Percentiles rank a stretch among this genome's conserved stretches.
These are phyloP conservation scores for Cryptus armator DNA, from an alignment of 2,888 invertebrate species.

Conservation along the genomic window DNA sequence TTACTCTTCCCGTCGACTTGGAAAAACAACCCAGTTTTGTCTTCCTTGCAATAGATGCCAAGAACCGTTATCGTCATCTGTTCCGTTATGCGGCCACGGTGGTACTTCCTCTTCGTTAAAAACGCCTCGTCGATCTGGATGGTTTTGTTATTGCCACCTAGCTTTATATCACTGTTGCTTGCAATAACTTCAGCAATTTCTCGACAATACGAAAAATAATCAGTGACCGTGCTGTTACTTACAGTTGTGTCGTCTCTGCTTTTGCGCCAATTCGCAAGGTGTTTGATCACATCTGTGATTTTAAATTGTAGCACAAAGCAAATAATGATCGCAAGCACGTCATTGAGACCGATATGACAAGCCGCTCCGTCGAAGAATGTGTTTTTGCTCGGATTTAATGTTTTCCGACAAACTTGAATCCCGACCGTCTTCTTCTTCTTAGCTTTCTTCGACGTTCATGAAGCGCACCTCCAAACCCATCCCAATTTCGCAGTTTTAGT, in stretches of 20 bases:
- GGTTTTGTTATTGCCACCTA: slow-evolving; percentile 51
- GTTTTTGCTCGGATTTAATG: slow-evolving; percentile 44
- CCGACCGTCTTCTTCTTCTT: slow-evolving; percentile 56
- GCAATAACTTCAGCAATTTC: slow-evolving; percentile 64
- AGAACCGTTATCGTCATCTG: slow-evolving; percentile 65
- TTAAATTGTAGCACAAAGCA: slow-evolving; percentile 56
- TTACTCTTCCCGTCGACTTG: slow-evolving; percentile 55
- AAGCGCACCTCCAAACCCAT: slow-evolving; percentile 57
- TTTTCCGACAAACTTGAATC: slow-evolving; percentile 51
- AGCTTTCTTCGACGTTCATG: slow-evolving; percentile 26
- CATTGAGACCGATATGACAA: slow-evolving; percentile 48
- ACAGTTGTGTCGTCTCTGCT: slow-evolving; percentile 6
- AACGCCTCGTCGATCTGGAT: slow-evolving; percentile 7
- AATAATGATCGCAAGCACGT: slow-evolving; percentile 54
- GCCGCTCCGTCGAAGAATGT: slow-evolving; percentile 63
- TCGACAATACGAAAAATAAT: slow-evolving; percentile 62
- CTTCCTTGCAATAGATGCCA: slow-evolving; percentile 66
- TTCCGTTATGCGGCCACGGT: slow-evolving; percentile 39
- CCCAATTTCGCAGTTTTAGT: slow-evolving; percentile 25
- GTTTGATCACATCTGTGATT: slow-evolving; percentile 47
- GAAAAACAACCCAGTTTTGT: slow-evolving; percentile 61
- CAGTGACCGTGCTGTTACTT: slow-evolving; percentile 52
- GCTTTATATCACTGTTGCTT: slow-evolving; percentile 46
- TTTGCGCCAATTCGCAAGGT: slow-evolving; percentile 49
- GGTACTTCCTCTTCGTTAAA: slow-evolving; percentile 17